phyloP scores from a whole-genome alignment of 2,113 vertebrate genomes.

The Panurus biarmicus region DNA sequence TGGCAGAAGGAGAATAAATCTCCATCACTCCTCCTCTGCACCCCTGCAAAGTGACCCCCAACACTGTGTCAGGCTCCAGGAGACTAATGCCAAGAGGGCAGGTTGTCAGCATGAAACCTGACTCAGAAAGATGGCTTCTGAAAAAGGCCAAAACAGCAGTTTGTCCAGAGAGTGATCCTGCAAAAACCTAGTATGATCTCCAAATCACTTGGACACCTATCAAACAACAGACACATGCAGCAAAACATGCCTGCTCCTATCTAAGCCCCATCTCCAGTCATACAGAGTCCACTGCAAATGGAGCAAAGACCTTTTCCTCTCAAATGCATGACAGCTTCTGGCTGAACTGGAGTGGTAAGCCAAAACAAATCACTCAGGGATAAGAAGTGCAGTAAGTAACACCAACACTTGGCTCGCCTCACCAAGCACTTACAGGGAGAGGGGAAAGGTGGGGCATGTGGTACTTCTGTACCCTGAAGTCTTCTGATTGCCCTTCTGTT shows the following conservation, averaged over 20 bases:
- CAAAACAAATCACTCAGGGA: neutral
- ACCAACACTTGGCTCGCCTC: neutral
- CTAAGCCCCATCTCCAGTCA: neutral
- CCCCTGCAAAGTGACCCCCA: neutral
- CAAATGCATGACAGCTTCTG: neutral
- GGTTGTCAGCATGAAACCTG: neutral
- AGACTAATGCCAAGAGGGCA: neutral
- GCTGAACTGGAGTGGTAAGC: neutral
- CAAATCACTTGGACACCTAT: neutral
- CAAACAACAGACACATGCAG: neutral
- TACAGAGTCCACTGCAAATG: neutral
- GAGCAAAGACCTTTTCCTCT: neutral
- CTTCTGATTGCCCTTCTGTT: neutral
- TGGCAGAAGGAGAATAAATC: neutral
- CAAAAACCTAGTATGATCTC: neutral
- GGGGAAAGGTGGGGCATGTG: neutral
- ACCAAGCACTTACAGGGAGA: neutral
- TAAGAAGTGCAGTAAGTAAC: neutral
- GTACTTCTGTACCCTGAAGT: neutral
- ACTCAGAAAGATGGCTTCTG: neutral
- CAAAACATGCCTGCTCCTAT: neutral
- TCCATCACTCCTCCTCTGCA: fast-evolving
- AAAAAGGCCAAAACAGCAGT: neutral
- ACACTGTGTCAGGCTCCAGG: neutral
- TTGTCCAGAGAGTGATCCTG: neutral